Conservation (phyloP, 1,140 invertebrate species). For the Listronotus oregonensis region DNA sequence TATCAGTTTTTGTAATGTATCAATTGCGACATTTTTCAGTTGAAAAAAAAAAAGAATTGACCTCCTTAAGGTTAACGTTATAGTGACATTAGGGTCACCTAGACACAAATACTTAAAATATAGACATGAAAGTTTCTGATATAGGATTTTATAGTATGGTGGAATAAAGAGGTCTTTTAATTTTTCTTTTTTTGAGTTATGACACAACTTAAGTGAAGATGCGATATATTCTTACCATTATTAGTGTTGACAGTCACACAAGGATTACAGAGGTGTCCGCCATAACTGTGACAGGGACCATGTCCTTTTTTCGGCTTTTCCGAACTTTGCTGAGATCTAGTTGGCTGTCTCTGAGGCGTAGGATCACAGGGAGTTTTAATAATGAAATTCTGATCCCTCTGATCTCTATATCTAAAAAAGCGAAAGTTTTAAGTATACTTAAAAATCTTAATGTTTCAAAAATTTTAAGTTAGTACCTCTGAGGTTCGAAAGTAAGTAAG, state of each 20-base stretch:
- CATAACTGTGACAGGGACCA: constrained; percentile 46
- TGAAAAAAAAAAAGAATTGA: too few species aligned
- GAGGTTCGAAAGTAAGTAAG: constrained; percentile 68
- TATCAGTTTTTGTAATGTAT: too few species aligned
- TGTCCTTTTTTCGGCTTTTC: constrained; percentile 50
- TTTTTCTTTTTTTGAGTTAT: too few species aligned
- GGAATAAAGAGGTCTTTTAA: too few species aligned
- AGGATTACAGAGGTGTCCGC: constrained; percentile 72
- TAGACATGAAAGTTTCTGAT: too few species aligned
- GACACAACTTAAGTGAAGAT: too few species aligned
- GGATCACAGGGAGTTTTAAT: constrained; percentile 65
- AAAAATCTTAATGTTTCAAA: not conserved
- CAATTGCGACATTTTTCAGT: too few species aligned
- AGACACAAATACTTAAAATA: too few species aligned
- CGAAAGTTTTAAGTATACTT: not conserved
- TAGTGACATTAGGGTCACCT: too few species aligned
- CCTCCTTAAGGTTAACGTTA: too few species aligned
- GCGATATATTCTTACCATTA: constrained; percentile 31
- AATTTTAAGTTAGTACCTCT: constrained; percentile 54
- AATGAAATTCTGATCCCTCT: constrained; percentile 64
- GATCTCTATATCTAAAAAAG: constrained; percentile 48
- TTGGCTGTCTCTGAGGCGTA: constrained; percentile 45
- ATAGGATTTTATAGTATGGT: too few species aligned
- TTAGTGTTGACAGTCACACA: constrained; percentile 59
- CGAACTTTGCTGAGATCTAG: constrained; percentile 55